Percentiles rank a stretch among this genome's conserved stretches.
Evolutionary conservation across 1,140 invertebrate genomes (phyloP).

Genomic region (Eumeta japonica): DNA sequence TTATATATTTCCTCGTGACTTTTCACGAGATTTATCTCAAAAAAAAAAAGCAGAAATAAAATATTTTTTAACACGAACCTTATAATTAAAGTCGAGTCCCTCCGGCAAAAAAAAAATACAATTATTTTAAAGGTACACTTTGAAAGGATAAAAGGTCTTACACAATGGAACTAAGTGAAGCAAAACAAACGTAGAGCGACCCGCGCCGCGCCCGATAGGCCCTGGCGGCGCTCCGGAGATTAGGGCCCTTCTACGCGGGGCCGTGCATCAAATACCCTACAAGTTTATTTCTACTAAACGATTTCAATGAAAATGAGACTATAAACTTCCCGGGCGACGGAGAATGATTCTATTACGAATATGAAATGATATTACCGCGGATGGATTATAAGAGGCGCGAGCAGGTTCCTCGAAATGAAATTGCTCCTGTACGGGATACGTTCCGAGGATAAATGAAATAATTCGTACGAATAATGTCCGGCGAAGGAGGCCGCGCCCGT

Average conservation of each 20-base stretch:
- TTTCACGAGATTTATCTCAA: no score
- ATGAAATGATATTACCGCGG: slow-evolving; percentile 57
- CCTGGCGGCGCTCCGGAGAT: slow-evolving; percentile 38
- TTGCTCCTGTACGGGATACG: slow-evolving; percentile 56
- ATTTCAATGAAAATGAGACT: slow-evolving; percentile 55
- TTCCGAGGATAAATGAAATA: slow-evolving; percentile 56
- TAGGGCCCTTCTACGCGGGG: slow-evolving; percentile 23
- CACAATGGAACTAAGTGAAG: no score
- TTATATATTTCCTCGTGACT: no score
- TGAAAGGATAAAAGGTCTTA: no score
- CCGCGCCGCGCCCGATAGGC: no score
- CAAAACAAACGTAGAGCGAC: no score
- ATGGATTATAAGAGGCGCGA: slow-evolving; percentile 57
- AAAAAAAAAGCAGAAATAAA: no score
- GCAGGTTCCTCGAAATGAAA: slow-evolving; percentile 57
- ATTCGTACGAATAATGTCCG: slow-evolving; percentile 50
- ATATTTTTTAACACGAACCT: no score
- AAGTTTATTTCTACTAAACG: slow-evolving; percentile 54
- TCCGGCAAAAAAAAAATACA: no score
- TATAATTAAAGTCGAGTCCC: no score
- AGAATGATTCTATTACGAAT: slow-evolving; percentile 57
- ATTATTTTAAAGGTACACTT: no score
- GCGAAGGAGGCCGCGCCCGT: slow-evolving; percentile 31
- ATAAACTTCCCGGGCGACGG: slow-evolving; percentile 53
- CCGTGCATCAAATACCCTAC: slow-evolving; percentile 46